A percentile compares a stretch with the other conserved stretches of the same genome.
These are phyloP conservation scores for Napeogenes inachia DNA, from an alignment of 2,888 invertebrate genomes.

Conservation along the genomic window DNA sequence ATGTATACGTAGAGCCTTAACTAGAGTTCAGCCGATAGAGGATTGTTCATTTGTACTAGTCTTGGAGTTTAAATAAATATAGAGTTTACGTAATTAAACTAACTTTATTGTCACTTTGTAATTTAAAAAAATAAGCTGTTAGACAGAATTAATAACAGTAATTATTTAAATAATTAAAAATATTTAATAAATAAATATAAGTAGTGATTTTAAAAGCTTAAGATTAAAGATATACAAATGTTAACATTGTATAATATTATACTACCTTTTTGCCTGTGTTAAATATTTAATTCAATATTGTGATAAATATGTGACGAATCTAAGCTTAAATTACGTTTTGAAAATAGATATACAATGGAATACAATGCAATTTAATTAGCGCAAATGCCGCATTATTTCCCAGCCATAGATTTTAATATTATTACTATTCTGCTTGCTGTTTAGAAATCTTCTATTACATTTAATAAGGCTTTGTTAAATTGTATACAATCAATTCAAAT, in stretches of 20 bases:
- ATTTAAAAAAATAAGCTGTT: not conserved
- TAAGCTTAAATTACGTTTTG: no score
- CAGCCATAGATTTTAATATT: slow-evolving; percentile 40
- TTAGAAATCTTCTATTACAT: slow-evolving; percentile 9
- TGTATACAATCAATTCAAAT: no score
- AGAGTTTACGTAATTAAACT: not conserved
- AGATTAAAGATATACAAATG: no score
- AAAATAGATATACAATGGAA: not conserved
- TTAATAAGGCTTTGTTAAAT: no score
- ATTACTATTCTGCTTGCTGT: slow-evolving; percentile 35
- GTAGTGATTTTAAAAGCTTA: no score
- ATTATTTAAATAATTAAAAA: no score
- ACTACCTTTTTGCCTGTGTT: no score
- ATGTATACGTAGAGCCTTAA: slow-evolving; percentile 7
- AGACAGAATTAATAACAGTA: no score
- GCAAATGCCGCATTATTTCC: slow-evolving; percentile 38
- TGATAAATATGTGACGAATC: no score
- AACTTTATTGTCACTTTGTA: not conserved
- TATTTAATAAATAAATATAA: no score
- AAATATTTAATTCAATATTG: no score
- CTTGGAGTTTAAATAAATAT: slow-evolving; percentile 1
- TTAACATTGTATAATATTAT: no score
- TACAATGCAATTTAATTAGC: slow-evolving; percentile 34
- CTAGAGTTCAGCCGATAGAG: slow-evolving; percentile 13
- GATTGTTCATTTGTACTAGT: slow-evolving; percentile 11